Conservation (phyloP, 2,797 vertebrate species). For the Zalophus californianus region DNA sequence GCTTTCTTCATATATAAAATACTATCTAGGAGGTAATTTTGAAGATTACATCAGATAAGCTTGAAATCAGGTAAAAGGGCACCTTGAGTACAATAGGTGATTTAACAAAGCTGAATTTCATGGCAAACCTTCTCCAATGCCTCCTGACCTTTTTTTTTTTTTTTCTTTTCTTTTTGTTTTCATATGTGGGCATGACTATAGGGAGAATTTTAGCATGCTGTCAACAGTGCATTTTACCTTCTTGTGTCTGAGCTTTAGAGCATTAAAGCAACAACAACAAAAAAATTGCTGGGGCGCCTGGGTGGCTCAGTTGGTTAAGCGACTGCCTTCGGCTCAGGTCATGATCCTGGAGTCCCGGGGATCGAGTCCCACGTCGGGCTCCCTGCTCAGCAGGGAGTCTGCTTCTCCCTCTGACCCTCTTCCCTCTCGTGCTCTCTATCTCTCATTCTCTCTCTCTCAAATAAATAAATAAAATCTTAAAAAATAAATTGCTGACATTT, state of each 20-base stretch:
- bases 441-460: no score
- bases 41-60: neutral
- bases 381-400: no score
- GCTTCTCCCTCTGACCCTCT: no score
- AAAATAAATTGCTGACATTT: slow-evolving; percentile 39
- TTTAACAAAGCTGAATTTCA: slow-evolving; percentile 47
- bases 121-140: neutral
- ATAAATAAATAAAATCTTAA: no score
- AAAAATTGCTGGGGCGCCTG: neutral
- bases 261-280: slow-evolving; percentile 51
- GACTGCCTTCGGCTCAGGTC: no score
- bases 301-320: no score
- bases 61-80: neutral
- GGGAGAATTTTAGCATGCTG: slow-evolving; percentile 11
- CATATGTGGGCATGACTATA: neutral
- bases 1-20: neutral
- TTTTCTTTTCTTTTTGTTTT: neutral
- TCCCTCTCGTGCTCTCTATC: no score
- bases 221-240: slow-evolving; percentile 24
- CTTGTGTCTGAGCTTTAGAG: slow-evolving; percentile 38
- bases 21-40: neutral
- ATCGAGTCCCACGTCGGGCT: no score
- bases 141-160: neutral
- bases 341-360: no score
- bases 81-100: neutral